Evolutionary conservation across 2,797 vertebrate species (phyloP), one percentile per base, ranked within the genome.

Genomic region (Chanos chanos): DNA sequence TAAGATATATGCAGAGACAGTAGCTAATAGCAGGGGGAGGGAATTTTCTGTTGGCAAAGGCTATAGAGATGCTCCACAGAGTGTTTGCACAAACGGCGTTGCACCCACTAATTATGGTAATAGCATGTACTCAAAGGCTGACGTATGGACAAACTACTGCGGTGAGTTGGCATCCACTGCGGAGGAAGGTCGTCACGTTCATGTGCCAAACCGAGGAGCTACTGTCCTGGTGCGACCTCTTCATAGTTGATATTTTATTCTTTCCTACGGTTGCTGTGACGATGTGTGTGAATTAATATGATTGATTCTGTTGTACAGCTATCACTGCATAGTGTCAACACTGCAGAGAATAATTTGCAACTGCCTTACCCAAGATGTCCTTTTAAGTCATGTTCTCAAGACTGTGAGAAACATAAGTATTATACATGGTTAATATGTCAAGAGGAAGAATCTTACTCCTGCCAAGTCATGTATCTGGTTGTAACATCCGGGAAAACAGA

Each of bases 21-120:
- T 21, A 62, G 66, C 66, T 50, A 56, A 64, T 55, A 56, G 61
- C 22, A 44, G 45, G 13, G 49, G 30, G 41, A 36, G 60, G 66
- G 66, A 18, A 50, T 72, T 52, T 41, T 52, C 22, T 27, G 24
- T 70, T 77, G 79, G 81, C 74, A 21, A 44, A 68, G 68, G 58
- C 50, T 37, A 65, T 40, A 48, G 51, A n/a, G 64, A 83, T 76
- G 77, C 78, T 74, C 77, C 67, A 19, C 68, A 7, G 72, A 77
- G 78, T 77, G 77, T 77, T 76, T 83, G 73, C 72, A 64, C 54
- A 81, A 81, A 75, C 31, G 41, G 70, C 43, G 71, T 61, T 60
- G 68, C 56, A 83, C 77, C 78, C 83, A 83, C 82, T 86, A 77
- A 86, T 87, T 87, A 87, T 81, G 75, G 79, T 84, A 83, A 85